phyloP scores from a whole-genome alignment of 2,113 vertebrate species.

The Tachysurus fulvidraco region DNA sequence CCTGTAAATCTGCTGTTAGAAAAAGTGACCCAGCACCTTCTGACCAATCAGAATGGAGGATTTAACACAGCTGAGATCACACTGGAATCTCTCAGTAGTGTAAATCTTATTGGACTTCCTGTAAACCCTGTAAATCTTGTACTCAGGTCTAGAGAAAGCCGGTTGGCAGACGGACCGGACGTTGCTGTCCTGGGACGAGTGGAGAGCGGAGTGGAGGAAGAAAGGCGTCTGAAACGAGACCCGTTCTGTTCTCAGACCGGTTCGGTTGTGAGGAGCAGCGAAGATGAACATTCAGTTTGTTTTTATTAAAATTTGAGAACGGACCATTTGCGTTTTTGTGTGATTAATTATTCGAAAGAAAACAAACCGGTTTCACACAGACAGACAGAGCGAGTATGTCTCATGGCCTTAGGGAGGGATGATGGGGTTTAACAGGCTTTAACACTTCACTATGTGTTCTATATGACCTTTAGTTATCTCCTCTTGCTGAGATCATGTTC shows the following conservation, averaged over 20 bases:
- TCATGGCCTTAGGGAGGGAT: not conserved
- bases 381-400: not conserved
- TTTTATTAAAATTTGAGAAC: not conserved
- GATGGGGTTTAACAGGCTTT: no score
- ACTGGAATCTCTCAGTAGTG: no score
- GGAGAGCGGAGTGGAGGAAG: constrained; percentile 79
- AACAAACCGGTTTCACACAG: not conserved
- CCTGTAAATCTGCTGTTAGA: no score
- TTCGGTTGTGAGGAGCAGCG: not conserved
- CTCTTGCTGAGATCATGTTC: no score
- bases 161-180: constrained; percentile 80
- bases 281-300: not conserved
- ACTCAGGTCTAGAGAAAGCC: constrained; percentile 70
- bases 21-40: not conserved
- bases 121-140: not conserved
- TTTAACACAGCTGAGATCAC: no score
- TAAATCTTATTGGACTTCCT: not conserved
- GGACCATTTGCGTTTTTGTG: not conserved
- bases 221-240: constrained; percentile 59
- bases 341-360: not conserved
- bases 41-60: constrained; percentile 1
- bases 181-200: constrained; percentile 83
- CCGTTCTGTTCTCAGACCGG: not conserved
- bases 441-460: no score
- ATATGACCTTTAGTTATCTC: no score